Percentiles rank a stretch among this genome's conserved stretches.
These are phyloP conservation scores for Itoplectis maculator DNA, from an alignment of 2,888 invertebrate species.

Conservation along the genomic window DNA sequence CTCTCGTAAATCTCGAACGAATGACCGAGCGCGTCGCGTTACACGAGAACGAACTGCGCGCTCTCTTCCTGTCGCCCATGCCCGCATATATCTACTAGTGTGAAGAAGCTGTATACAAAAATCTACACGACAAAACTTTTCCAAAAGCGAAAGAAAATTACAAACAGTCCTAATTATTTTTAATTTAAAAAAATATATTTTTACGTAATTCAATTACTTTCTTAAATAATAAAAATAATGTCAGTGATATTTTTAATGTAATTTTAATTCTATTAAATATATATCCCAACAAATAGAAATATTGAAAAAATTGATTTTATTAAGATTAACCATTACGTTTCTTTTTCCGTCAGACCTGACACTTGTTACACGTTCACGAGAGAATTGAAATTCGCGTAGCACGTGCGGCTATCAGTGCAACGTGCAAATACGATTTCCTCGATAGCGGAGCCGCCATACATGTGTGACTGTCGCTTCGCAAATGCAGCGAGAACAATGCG, in stretches of 20 bases:
- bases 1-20: conserved; percentile 13
- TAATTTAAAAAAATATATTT: no score
- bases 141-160: background rate
- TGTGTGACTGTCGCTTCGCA: conserved; percentile 1
- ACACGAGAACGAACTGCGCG: conserved; percentile 10
- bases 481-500: conserved; percentile 34
- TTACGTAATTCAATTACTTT: no score
- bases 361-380: background rate
- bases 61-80: background rate
- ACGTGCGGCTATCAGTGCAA: background rate
- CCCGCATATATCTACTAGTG: background rate
- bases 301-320: no score
- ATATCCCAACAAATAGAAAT: no score
- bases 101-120: background rate
- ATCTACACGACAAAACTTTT: background rate
- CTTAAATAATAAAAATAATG: no score
- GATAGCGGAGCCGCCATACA: background rate
- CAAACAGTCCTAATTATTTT: no score
- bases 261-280: no score
- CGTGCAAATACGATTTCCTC: conserved; percentile 17
- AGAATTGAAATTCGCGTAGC: conserved; percentile 14
- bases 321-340: no score
- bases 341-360: no score
- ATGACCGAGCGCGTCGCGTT: conserved; percentile 10
- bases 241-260: no score